Conservation (phyloP, 2,113 vertebrate species). For the Cochlearius cochlearius region DNA sequence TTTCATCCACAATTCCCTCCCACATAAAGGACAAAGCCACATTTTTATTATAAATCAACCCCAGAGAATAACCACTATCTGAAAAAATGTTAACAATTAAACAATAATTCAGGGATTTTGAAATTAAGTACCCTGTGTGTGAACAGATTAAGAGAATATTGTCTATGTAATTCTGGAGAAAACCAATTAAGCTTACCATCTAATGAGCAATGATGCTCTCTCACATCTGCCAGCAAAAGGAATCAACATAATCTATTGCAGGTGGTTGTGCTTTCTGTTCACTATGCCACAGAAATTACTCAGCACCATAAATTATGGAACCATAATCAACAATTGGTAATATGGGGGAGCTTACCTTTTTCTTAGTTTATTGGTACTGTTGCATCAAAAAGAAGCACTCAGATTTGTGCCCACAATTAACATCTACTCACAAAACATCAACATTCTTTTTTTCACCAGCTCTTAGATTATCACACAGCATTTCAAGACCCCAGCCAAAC, state of each 20-base stretch:
- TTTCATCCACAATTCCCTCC: not conserved
- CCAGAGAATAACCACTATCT: not conserved
- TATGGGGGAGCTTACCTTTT: not conserved
- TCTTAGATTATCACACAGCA: not conserved
- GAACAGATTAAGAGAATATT: constrained; percentile 63
- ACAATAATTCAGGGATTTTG: constrained; percentile 50
- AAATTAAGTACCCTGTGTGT: constrained; percentile 44
- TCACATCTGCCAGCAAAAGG: constrained; percentile 50
- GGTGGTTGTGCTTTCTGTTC: not conserved
- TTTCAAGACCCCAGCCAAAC: not conserved
- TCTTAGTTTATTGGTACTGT: not conserved
- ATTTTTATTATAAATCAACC: constrained; percentile 21
- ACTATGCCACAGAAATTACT: not conserved
- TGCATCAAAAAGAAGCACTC: not conserved
- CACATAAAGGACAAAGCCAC: not conserved
- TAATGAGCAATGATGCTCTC: constrained; percentile 43
- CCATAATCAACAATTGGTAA: not conserved
- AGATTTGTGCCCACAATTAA: constrained; percentile 15
- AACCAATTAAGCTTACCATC: constrained; percentile 57
- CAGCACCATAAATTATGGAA: constrained; percentile 25
- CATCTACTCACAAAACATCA: not conserved
- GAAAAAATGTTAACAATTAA: constrained; percentile 58
- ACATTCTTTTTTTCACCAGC: not conserved
- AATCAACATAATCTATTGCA: constrained; percentile 55
- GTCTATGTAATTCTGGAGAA: constrained; percentile 49